These are phyloP conservation scores for Caenorhabditis sinica DNA, from an alignment of 2,888 invertebrate genomes.

Conservation along the genomic window DNA sequence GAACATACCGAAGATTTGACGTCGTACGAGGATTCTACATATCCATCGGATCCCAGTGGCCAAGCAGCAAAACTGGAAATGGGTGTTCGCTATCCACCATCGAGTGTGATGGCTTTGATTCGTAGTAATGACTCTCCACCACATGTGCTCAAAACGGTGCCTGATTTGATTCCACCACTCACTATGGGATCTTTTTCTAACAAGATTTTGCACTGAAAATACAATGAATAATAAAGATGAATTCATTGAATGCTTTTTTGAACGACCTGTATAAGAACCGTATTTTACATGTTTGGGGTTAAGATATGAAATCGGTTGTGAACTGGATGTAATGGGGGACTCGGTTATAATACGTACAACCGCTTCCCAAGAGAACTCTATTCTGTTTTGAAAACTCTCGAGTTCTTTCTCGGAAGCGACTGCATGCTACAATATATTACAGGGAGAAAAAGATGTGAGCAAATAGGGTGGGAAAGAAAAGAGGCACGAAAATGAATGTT, in stretches of 20 bases:
- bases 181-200: slow-evolving; percentile 50
- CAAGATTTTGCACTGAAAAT: slow-evolving; percentile 25
- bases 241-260: slow-evolving; percentile 14
- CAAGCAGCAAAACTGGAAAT: slow-evolving; percentile 56
- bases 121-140: slow-evolving; percentile 63
- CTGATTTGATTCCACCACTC: slow-evolving; percentile 60
- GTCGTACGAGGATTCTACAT: slow-evolving; percentile 57
- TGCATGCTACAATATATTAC: slow-evolving; percentile 4
- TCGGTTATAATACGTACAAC: slow-evolving; percentile 7
- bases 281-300: slow-evolving; percentile 44
- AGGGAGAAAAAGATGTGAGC: slow-evolving; percentile 5
- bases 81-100: slow-evolving; percentile 65
- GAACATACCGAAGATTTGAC: slow-evolving; percentile 53
- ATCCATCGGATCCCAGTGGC: slow-evolving; percentile 36
- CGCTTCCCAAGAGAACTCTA: neutral
- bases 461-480: neutral
- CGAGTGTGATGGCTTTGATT: slow-evolving; percentile 52
- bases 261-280: slow-evolving; percentile 45
- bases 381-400: neutral
- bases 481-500: slow-evolving; percentile 8
- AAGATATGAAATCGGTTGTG: neutral
- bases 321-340: neutral
- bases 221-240: neutral
- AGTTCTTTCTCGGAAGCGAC: neutral
- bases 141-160: slow-evolving; percentile 47